Percentiles rank a stretch among this genome's conserved stretches.
Conservation (phyloP, 2,113 vertebrate genomes). For the Spermophilus dauricus region DNA sequence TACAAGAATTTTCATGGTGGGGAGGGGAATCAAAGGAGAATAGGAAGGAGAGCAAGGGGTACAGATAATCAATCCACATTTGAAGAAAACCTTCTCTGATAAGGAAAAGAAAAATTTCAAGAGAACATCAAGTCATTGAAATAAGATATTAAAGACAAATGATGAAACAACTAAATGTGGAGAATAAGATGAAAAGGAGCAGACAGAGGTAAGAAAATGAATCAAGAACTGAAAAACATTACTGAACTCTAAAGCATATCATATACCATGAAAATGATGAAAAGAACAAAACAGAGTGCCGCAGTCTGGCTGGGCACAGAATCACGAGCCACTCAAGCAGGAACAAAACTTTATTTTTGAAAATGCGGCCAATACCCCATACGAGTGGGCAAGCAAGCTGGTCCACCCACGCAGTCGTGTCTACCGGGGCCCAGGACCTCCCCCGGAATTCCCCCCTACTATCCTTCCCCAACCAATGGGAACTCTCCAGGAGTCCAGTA, state of each 20-base stretch:
- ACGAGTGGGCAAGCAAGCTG: no score
- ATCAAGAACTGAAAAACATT: slow-evolving; percentile 58
- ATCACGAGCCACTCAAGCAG: no score
- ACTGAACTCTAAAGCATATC: slow-evolving; percentile 53
- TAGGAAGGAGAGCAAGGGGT: background rate
- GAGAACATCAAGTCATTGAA: slow-evolving; percentile 34
- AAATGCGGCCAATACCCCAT: no score
- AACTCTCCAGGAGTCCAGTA: no score
- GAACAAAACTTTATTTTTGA: no score
- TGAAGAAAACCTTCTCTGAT: slow-evolving; percentile 28
- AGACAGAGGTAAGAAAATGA: slow-evolving; percentile 46
- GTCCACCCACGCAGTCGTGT: no score
- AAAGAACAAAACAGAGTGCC: slow-evolving; percentile 55
- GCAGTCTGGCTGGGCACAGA: no score
- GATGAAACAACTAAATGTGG: slow-evolving; percentile 44
- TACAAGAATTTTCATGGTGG: background rate
- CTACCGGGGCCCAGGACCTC: no score
- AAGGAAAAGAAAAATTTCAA: slow-evolving; percentile 34
- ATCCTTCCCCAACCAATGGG: no score
- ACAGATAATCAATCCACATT: background rate
- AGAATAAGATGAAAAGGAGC: slow-evolving; percentile 55
- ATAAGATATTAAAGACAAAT: slow-evolving; percentile 66
- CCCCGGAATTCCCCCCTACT: no score
- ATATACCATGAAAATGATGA: slow-evolving; percentile 58
- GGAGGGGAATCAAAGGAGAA: background rate